These are phyloP conservation scores for Apis dorsata DNA, from an alignment of 1,140 invertebrate genomes.

Conservation along the genomic window DNA sequence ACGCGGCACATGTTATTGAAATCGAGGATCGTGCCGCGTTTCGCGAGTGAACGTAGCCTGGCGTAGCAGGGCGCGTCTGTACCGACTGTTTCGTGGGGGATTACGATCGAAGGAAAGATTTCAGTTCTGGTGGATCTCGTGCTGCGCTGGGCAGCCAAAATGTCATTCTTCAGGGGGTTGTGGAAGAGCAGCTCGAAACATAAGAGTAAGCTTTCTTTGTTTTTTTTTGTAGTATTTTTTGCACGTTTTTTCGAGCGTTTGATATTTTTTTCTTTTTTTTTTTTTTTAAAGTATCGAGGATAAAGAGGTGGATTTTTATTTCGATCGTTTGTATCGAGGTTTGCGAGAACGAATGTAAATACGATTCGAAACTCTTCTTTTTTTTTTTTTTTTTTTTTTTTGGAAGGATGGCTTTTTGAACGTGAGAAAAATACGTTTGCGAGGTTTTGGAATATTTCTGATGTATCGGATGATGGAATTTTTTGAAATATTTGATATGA, in stretches of 20 bases:
- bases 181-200: conserved; percentile 85
- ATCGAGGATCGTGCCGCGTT: neutral
- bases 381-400: too few species aligned
- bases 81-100: neutral
- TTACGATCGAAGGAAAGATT: conserved; percentile 21
- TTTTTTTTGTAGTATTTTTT: neutral
- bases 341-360: too few species aligned
- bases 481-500: too few species aligned
- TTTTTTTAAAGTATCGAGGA: too few species aligned
- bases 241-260: neutral
- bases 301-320: too few species aligned
- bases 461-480: too few species aligned
- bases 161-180: conserved; percentile 84
- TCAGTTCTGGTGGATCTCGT: conserved; percentile 35
- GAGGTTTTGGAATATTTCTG: too few species aligned
- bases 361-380: too few species aligned
- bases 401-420: too few species aligned
- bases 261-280: neutral
- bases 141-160: conserved; percentile 58
- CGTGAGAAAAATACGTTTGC: too few species aligned
- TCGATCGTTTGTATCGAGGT: too few species aligned
- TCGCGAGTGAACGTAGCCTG: conserved; percentile 26
- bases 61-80: neutral
- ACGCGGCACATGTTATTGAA: conserved; percentile 22
- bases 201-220: conserved; percentile 82